Base-by-base conservation (phyloP, 2,113 vertebrate species). In the Tamias sibiricus region DNA sequence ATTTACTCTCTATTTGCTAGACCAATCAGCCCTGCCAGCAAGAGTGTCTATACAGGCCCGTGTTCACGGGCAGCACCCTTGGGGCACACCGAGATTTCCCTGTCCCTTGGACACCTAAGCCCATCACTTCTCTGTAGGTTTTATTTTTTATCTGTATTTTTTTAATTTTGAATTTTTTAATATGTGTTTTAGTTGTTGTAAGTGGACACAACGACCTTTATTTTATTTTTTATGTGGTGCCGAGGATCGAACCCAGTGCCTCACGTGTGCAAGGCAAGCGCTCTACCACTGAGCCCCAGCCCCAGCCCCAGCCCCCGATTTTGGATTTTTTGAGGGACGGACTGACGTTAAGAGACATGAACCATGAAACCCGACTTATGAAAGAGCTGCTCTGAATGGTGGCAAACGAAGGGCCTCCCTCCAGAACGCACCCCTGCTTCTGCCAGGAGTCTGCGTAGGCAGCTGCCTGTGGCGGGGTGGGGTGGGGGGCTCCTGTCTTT, bases 311-410 rank as follows among this genome's bases (percentile, higher is more conserved):
- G n/a, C n/a, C n/a, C n/a, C n/a, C n/a, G 4, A 44, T 97, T 96
- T 0, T 86, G 88, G 92, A 93, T 98, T 76, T 76, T 76, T 37
- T 62, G 7, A 6, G 4, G 30, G 35, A 12, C 26, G 30, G 37
- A 4, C 44, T 75, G 40, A 30, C 98, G 95, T 98, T 87, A 83
- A 97, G 97, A 98, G 98, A 98, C 98, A 98, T 98, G 97, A 99
- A 98, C 96, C 85, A 3, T 97, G 96, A 98, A 98, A 99, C 90
- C 26, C 97, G 97, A 96, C 98, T 98, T 99, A 97, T 98, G 97
- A 98, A 98, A 98, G 98, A 97, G 96, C 97, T 98, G 92, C 96
- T 97, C 92, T 97, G 96, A 98, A 98, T 91, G 82, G 94, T 92
- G 97, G 97, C 96, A 97, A 97, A 92, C 96, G 91, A 90, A 97